Conservation (phyloP, 2,888 invertebrate genomes). For the Phasia obesa region DNA sequence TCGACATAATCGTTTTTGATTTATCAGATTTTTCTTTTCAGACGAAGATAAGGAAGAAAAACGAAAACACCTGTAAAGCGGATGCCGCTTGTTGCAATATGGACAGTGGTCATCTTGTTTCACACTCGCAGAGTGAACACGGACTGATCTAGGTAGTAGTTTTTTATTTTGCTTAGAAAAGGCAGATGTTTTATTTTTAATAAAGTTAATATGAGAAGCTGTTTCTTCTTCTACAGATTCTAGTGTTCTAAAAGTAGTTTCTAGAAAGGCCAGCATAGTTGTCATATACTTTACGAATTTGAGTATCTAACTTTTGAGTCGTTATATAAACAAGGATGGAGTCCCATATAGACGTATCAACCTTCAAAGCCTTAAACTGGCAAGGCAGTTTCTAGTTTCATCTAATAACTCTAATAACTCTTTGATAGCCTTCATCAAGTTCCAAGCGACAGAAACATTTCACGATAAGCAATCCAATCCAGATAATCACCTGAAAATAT, state of each 20-base stretch:
- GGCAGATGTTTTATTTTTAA: neutral
- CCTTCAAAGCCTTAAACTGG: neutral
- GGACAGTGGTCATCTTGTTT: slow-evolving; percentile 11
- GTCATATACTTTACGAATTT: slow-evolving; percentile 8
- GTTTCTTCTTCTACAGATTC: slow-evolving; percentile 7
- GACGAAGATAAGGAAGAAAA: slow-evolving; percentile 30
- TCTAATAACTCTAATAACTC: slow-evolving; percentile 39
- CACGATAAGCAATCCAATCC: too few relatives aligned
- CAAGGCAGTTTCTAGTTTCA: neutral
- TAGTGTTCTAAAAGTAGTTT: slow-evolving; percentile 6
- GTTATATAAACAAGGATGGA: slow-evolving; percentile 24
- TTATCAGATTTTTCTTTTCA: slow-evolving; percentile 38
- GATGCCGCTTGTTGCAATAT: slow-evolving; percentile 19
- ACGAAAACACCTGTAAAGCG: slow-evolving; percentile 46
- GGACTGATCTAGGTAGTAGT: neutral
- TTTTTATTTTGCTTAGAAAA: neutral
- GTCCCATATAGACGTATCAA: slow-evolving; percentile 22
- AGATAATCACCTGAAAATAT: too few relatives aligned
- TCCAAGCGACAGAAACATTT: too few relatives aligned
- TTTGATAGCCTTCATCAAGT: slow-evolving; percentile 7
- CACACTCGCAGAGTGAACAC: neutral
- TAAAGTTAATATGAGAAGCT: neutral
- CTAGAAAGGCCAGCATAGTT: neutral
- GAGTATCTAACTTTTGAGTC: neutral
- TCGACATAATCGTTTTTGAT: slow-evolving; percentile 6